These are phyloP conservation scores for Brachylomia viminalis DNA, from an alignment of 2,888 invertebrate genomes.

Conservation along the genomic window DNA sequence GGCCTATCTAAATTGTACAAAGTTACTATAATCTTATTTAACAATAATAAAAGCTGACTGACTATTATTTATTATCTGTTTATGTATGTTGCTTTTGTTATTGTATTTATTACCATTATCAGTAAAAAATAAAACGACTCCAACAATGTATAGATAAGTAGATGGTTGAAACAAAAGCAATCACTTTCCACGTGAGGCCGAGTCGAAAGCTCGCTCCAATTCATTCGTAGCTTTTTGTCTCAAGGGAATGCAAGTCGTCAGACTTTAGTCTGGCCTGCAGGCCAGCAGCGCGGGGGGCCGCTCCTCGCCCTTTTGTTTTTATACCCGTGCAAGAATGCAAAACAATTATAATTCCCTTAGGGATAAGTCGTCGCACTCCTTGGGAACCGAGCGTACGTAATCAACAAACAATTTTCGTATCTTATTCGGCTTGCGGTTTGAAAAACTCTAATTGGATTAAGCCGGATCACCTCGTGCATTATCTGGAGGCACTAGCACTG, in stretches of 20 bases:
- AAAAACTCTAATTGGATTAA: slow-evolving; percentile 83
- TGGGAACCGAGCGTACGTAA: slow-evolving; percentile 83
- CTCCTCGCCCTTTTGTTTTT: slow-evolving; percentile 88
- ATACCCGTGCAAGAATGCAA: slow-evolving; percentile 90
- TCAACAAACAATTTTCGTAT: slow-evolving; percentile 82
- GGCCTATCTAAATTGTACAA: not conserved
- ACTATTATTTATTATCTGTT: not conserved
- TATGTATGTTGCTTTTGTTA: not conserved
- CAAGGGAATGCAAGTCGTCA: slow-evolving; percentile 88
- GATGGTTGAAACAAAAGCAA: slow-evolving; percentile 61
- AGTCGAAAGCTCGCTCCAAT: slow-evolving; percentile 80
- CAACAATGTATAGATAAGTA: slow-evolving; percentile 29
- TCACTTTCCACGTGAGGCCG: slow-evolving; percentile 68
- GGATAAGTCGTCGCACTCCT: slow-evolving; percentile 85
- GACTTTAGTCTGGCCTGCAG: slow-evolving; percentile 87
- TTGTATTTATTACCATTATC: not conserved
- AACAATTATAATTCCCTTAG: slow-evolving; percentile 90
- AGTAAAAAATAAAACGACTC: not conserved
- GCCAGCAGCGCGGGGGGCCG: slow-evolving; percentile 86
- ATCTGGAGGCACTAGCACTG: slow-evolving; percentile 60
- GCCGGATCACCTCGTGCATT: slow-evolving; percentile 65
- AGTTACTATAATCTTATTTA: not conserved
- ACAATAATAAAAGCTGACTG: not conserved
- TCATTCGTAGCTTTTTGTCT: slow-evolving; percentile 88
- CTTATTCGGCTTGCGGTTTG: slow-evolving; percentile 84